Evolutionary conservation across 2,797 vertebrate genomes (phyloP), one percentile per base, ranked within the genome.

Genomic region (Sebastes steindachneri): DNA sequence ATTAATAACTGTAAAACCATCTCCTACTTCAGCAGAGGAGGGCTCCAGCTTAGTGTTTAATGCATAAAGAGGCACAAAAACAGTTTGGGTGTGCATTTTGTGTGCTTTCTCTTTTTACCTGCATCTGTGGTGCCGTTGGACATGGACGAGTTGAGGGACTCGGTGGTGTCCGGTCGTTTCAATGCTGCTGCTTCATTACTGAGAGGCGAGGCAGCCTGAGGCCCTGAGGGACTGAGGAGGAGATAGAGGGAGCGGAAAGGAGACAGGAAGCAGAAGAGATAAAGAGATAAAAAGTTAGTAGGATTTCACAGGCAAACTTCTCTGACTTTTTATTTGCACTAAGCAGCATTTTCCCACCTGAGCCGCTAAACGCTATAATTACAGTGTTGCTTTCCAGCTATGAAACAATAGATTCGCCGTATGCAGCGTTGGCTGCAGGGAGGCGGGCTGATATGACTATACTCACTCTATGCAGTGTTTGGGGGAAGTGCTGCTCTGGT

Each of bases 41-140:
- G 8, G n/a, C 19, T 19, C 51, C 12, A 31, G 11, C 7, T 64
- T 4, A 31, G 14, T 19, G 33, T 41, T 71, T 21, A 23, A 64
- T 19, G 26, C 6, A 26, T 11, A 37, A 64, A 41, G 37, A 41
- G 14, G 2, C 26, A 60, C 12, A 74, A 37, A 19, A 64, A 23
- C 19, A n/a, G 15, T 11, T 37, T 19, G 10, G 25, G 31, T 0
- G 23, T 35, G 48, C 29, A 23, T 9, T 3, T 51, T 3, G 4
- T 12, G 14, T 7, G 1, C 0, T 31, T 37, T 35, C 19, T 28
- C 1, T 31, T 29, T 48, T 82, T 87, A 99, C 99, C 98, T 92
- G 98, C 96, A 80, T 99, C 98, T 14, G 97, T 99, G 89, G 98
- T 99, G 86, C 99, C 99, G 57, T 99, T 99, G 83, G 98, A 99